Percentiles rank a stretch among this genome's conserved stretches.
Evolutionary conservation across 2,888 invertebrate species (phyloP).

Genomic region (Drosophila diplacantha): DNA sequence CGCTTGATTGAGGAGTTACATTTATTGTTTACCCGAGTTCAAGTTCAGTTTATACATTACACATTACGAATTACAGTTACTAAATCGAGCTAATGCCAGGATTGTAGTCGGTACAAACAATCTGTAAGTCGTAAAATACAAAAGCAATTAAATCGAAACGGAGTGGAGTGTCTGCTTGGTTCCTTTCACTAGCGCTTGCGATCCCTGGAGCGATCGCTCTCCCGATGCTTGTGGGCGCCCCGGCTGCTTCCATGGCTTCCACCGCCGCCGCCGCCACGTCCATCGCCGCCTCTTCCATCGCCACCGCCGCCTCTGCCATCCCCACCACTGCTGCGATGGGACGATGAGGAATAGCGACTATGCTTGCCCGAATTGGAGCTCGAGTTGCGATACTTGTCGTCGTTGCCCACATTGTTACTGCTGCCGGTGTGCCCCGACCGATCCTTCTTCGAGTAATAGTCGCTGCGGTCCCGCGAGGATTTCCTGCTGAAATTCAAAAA

Average conservation of each 20-base stretch:
- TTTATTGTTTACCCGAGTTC: constrained; percentile 44
- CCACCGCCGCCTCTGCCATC: constrained; percentile 48
- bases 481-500: constrained; percentile 41
- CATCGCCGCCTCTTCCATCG: constrained; percentile 39
- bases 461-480: constrained; percentile 70
- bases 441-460: constrained; percentile 73
- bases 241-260: constrained; percentile 56
- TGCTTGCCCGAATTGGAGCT: constrained; percentile 70
- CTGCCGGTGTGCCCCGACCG: constrained; percentile 47
- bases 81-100: constrained; percentile 28
- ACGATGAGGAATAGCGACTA: constrained; percentile 71
- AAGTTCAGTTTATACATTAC: constrained; percentile 21
- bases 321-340: constrained; percentile 67
- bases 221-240: constrained; percentile 71
- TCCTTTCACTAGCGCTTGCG: constrained; percentile 71
- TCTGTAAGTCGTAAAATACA: constrained; percentile 32
- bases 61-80: constrained; percentile 16
- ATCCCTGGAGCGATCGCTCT: constrained; percentile 73
- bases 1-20: constrained; percentile 35
- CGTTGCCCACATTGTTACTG: constrained; percentile 56
- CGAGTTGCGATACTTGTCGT: constrained; percentile 72
- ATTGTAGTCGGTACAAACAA: constrained; percentile 20
- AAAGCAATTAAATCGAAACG: constrained; percentile 14
- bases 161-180: constrained; percentile 22
- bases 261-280: constrained; percentile 43